Evolutionary conservation across 2,888 invertebrate genomes (phyloP), one percentile per base, ranked within the genome.

Genomic region (Nomada fucata): DNA sequence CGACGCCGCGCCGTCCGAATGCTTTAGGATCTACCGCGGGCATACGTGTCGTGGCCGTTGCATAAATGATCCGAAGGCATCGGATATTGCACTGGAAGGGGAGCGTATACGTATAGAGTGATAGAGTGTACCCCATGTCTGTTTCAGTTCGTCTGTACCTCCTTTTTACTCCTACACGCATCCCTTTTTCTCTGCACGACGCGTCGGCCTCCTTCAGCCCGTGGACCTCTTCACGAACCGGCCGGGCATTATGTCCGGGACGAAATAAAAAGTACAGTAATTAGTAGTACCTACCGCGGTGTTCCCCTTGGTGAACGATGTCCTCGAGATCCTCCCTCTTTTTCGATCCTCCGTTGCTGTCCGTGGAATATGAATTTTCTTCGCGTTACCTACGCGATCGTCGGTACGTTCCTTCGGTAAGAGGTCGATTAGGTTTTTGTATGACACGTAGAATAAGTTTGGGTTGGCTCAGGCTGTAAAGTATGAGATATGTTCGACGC

Each of bases 271-370:
- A 88, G 84, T 80, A 70, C 73, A 69, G 81, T 86, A 90, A 89
- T 89, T 87, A 83, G 83, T 65, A 78, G 76, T 87, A 89, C 89
- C 88, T 89, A 89, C 90, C 90, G 87, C 89, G 73, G 79, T 77
- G 90, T 80, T 68, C 20, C 65, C 69, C 65, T 53, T 53, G 61
- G 74, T 85, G 82, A 80, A 74, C 82, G 78, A 83, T 83, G 79
- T 76, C 71, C 77, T 44, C 57, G 52, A 13, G 75, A 23, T 50
- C 75, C 80, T 81, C 80, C 79, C 68, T 60, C 83, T 64, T 83
- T 55, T 74, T 65, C 79, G 63, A 64, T 64, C 64, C 20, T n/a
- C 44, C 47, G 15, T 47, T 44, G 23, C 20, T 29, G 47, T 42
- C 61, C 57, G 47, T 44, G 0, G 1, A 42, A 36, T 69, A 59